Percentiles rank a stretch among this genome's conserved stretches.
phyloP scores from a whole-genome alignment of 1,140 invertebrate species.

The Drosophila nasuta region DNA sequence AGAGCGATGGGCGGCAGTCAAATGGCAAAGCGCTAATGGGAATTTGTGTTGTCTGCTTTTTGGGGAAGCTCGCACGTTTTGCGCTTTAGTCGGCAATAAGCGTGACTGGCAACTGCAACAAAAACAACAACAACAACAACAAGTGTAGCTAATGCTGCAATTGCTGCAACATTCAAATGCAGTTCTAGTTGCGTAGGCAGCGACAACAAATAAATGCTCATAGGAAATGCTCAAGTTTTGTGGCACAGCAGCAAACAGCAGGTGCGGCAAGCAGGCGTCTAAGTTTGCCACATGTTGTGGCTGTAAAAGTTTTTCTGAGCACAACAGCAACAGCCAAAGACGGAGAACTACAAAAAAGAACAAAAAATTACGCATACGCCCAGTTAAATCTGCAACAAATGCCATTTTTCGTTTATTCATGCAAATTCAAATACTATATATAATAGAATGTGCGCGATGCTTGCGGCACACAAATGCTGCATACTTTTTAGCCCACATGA shows the following conservation, averaged over 20 bases:
- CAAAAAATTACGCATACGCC: slow-evolving; percentile 66
- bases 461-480: slow-evolving; percentile 37
- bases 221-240: slow-evolving; percentile 61
- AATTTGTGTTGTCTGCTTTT: slow-evolving; percentile 68
- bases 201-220: slow-evolving; percentile 56
- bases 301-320: slow-evolving; percentile 48
- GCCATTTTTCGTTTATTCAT: slow-evolving; percentile 39
- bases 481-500: slow-evolving; percentile 41
- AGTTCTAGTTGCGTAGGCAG: slow-evolving; percentile 53
- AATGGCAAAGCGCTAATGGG: slow-evolving; percentile 72
- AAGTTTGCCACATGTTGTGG: slow-evolving; percentile 72
- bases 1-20: slow-evolving; percentile 19
- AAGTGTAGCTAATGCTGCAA: slow-evolving; percentile 18
- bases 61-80: slow-evolving; percentile 66
- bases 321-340: background rate
- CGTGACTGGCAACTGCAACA: slow-evolving; percentile 36
- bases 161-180: slow-evolving; percentile 59
- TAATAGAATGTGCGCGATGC: slow-evolving; percentile 12
- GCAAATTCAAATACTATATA: slow-evolving; percentile 20
- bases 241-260: background rate
- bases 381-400: slow-evolving; percentile 42
- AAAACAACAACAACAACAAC: slow-evolving; percentile 4
- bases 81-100: slow-evolving; percentile 70
- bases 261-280: slow-evolving; percentile 16
- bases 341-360: slow-evolving; percentile 35